These are phyloP conservation scores for Oscheius onirici DNA, from an alignment of 2,888 invertebrate species.

Conservation along the genomic window DNA sequence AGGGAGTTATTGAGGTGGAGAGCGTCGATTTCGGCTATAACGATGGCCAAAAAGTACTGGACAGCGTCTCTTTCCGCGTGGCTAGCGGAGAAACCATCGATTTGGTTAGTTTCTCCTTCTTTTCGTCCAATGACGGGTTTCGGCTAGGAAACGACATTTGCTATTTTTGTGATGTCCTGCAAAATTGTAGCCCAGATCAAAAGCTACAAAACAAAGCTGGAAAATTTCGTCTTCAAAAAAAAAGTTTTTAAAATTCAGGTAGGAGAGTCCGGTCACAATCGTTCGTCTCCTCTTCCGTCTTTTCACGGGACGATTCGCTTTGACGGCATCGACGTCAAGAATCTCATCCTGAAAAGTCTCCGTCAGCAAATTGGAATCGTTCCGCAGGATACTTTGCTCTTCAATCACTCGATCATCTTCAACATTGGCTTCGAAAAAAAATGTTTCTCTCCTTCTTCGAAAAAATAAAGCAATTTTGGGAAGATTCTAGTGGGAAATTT, in stretches of 20 bases:
- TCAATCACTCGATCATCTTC: conserved; percentile 77
- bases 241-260: conserved; percentile 67
- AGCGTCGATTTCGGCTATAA: conserved; percentile 90
- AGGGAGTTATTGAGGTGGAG: conserved; percentile 82
- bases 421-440: conserved; percentile 93
- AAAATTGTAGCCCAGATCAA: too few relatives aligned
- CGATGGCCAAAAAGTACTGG: conserved; percentile 76
- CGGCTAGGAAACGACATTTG: too few relatives aligned
- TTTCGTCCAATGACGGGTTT: too few relatives aligned
- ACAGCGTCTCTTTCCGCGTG: conserved; percentile 74
- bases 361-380: conserved; percentile 75
- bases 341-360: conserved; percentile 73
- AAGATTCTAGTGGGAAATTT: too few relatives aligned
- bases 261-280: conserved; percentile 74
- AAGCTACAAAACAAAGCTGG: too few relatives aligned
- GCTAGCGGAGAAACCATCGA: conserved; percentile 85
- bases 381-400: conserved; percentile 74
- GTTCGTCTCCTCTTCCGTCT: conserved; percentile 75
- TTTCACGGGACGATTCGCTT: conserved; percentile 69
- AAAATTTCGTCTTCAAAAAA: too few relatives aligned
- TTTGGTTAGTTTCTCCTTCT: too few relatives aligned
- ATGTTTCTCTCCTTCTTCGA: conserved; percentile 83
- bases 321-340: conserved; percentile 56
- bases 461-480: too few relatives aligned
- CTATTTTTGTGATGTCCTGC: too few relatives aligned